Conservation (phyloP, 2,888 invertebrate species). For the Morpho helenor region DNA sequence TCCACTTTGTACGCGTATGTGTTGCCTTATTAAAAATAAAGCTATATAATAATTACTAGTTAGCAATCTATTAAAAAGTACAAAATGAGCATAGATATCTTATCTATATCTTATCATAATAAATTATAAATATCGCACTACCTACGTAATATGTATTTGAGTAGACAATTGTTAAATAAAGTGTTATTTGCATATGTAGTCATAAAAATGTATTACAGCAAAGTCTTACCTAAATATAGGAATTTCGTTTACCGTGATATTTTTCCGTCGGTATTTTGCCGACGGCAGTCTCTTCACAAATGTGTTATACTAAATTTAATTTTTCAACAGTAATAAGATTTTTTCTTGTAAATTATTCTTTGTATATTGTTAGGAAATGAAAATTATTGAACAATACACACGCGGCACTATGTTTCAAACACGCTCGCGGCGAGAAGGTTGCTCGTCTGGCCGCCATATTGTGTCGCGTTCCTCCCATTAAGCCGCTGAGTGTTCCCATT, state of each 20-base stretch:
- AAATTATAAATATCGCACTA: background rate
- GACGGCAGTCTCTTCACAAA: slow-evolving; percentile 7
- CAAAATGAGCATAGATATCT: too few species aligned
- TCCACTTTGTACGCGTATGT: too few species aligned
- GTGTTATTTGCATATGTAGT: background rate
- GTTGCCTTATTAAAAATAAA: too few species aligned
- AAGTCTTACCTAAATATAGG: too few species aligned
- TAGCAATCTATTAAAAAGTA: too few species aligned
- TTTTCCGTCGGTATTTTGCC: slow-evolving; percentile 13
- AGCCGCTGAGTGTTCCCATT: slow-evolving; percentile 44
- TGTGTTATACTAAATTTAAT: background rate
- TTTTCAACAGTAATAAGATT: slow-evolving; percentile 20
- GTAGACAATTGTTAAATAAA: background rate
- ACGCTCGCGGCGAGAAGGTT: slow-evolving; percentile 34
- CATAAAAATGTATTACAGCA: background rate
- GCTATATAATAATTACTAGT: too few species aligned
- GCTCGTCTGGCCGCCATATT: slow-evolving; percentile 66
- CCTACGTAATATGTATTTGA: background rate
- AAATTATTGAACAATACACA: slow-evolving; percentile 28
- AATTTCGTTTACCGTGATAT: too few species aligned
- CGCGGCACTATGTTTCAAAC: slow-evolving; percentile 30
- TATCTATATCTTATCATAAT: too few species aligned
- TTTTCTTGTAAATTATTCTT: slow-evolving; percentile 27
- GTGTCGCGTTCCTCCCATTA: slow-evolving; percentile 58
- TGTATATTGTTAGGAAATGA: slow-evolving; percentile 2